Percentiles rank a stretch among this genome's conserved stretches.
Conservation (phyloP, 2,113 vertebrate species). For the Microtus montanus region DNA sequence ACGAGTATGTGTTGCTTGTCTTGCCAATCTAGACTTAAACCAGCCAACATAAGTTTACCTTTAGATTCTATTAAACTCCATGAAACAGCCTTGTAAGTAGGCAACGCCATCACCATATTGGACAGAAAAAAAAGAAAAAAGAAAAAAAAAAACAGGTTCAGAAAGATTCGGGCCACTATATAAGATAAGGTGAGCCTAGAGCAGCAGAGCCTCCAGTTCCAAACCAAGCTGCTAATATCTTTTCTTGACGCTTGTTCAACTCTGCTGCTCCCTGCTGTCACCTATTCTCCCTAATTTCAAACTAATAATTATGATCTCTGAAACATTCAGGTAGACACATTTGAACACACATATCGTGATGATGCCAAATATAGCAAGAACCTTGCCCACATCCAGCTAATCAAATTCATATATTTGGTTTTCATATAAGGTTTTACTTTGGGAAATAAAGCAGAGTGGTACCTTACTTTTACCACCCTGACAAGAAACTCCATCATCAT, state of each 20-base stretch:
- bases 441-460: background rate
- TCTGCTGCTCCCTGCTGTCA: background rate
- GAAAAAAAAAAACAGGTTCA: background rate
- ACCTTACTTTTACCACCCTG: background rate
- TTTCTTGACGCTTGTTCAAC: background rate
- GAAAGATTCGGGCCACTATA: background rate
- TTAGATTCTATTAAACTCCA: background rate
- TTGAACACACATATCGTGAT: background rate
- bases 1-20: background rate
- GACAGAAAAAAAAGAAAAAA: background rate
- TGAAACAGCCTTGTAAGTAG: background rate
- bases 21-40: background rate
- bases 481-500: background rate
- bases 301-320: background rate
- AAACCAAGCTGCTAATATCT: background rate
- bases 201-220: background rate
- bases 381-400: background rate
- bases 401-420: background rate
- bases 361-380: background rate
- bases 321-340: background rate
- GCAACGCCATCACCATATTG: background rate
- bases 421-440: background rate
- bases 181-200: background rate
- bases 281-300: background rate
- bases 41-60: background rate